Base-by-base conservation (phyloP, 2,113 vertebrate genomes). In the Poecilia latipinna region DNA sequence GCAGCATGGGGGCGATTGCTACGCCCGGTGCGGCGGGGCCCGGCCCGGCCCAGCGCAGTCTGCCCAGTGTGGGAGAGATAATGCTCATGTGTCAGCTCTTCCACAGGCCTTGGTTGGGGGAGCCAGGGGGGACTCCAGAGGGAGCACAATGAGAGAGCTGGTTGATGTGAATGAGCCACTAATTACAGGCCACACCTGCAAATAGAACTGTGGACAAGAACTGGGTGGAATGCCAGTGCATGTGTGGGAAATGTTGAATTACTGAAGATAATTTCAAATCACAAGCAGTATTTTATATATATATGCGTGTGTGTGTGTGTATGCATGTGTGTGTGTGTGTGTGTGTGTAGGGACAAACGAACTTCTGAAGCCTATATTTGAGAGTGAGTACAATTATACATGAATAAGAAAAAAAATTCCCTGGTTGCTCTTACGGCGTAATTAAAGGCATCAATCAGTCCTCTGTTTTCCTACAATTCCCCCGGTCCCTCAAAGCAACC, bases 31-130 rank as follows among this genome's bases (percentile, higher is more conserved):
- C 77, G 90, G 91, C 91, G 93, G 84, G 82, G 29, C 70, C 68
- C 77, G 90, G 91, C 91, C 93, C 84, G 82, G 29, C 70, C 66
- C 82, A n/a, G 73, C 12, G 10, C 70, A 65, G 88, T 74, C 85
- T 82, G 72, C 83, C 79, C 80, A 80, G 86, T 82, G 80, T 88
- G 79, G 68, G 84, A 86, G 78, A 75, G 83, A 90, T 86, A 87
- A 92, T 90, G 88, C 73, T 87, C 93, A 91, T 90, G 93, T 44
- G 93, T 96, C 94, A 96, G 95, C 94, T 95, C 90, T 96, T 96
- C 95, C 92, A 94, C 92, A 85, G 89, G 92, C 85, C 83, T 79
- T 87, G 86, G 35, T 37, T 10, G 10, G 35, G 35, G 10, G 35
- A 2, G 3, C 2, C 2, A 37, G 10, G 35, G 1, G 88, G 76